A percentile compares a stretch with the other conserved stretches of the same genome.
Conservation (phyloP, 2,797 vertebrate genomes). For the Craterocephalus amniculus region DNA sequence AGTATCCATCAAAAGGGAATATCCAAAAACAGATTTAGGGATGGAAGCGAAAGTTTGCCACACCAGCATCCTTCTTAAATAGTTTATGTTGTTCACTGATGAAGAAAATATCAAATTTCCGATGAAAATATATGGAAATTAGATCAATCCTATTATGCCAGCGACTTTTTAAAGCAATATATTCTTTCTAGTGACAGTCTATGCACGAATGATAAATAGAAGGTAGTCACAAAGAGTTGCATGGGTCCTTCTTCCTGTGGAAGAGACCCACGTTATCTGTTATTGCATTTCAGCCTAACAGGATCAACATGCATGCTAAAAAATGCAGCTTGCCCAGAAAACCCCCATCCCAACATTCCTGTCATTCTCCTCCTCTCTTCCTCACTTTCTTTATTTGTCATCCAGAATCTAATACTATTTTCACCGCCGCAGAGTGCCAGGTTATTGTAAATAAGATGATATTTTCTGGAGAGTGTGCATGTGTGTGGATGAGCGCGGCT, state of each 20-base stretch:
- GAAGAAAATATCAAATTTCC: conserved; percentile 86
- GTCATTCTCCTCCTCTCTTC: conserved; percentile 66
- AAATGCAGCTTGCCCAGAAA: conserved; percentile 73
- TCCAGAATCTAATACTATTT: conserved; percentile 82
- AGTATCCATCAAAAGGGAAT: conserved; percentile 81
- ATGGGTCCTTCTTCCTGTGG: conserved; percentile 74
- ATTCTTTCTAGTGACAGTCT: conserved; percentile 83
- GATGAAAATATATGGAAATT: conserved; percentile 89
- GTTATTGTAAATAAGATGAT: conserved; percentile 83
- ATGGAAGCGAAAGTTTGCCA: conserved; percentile 83
- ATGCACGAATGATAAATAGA: conserved; percentile 84
- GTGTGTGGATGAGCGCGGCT: conserved; percentile 56
- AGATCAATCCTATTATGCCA: conserved; percentile 84
- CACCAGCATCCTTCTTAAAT: conserved; percentile 81
- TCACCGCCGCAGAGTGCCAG: conserved; percentile 78
- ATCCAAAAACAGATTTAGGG: conserved; percentile 80
- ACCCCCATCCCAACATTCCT: conserved; percentile 68
- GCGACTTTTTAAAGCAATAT: conserved; percentile 89
- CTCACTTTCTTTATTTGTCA: conserved; percentile 83
- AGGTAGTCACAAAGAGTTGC: conserved; percentile 80
- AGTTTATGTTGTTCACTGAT: conserved; percentile 86
- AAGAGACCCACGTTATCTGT: conserved; percentile 78
- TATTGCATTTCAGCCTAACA: conserved; percentile 85
- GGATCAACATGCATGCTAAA: conserved; percentile 84
- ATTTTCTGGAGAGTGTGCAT: conserved; percentile 58